These are phyloP conservation scores for Epizoanthus scotinus DNA, from an alignment of 92 coral and sea anemone genomes.

Conservation along the genomic window DNA sequence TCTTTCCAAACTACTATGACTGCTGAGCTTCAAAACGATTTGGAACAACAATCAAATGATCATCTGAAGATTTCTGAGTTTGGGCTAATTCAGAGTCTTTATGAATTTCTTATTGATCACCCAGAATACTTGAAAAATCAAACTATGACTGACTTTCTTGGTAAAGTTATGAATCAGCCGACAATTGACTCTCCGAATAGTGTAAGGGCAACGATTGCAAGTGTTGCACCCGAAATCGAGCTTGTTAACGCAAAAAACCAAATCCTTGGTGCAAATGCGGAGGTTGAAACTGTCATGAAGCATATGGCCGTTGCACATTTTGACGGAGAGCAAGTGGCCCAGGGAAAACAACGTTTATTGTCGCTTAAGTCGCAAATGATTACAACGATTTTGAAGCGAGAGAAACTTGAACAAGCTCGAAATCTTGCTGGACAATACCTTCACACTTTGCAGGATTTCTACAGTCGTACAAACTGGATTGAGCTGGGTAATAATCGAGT, in stretches of 20 bases:
- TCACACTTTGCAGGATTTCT: conserved; percentile 74
- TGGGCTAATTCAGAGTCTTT: not conserved
- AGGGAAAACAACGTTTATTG: conserved; percentile 48
- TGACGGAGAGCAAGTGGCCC: conserved; percentile 60
- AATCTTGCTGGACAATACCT: conserved; percentile 57
- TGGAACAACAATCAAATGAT: too few relatives aligned
- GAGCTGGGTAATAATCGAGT: conserved; percentile 54
- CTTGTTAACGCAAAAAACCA: conserved; percentile 59
- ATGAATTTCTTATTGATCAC: conserved; percentile 26
- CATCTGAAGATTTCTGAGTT: too few relatives aligned
- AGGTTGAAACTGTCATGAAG: conserved; percentile 43
- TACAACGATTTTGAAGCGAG: conserved; percentile 36
- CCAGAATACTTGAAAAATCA: conserved; percentile 46
- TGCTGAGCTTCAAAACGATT: too few relatives aligned
- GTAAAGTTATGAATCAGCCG: conserved; percentile 1
- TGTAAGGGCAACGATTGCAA: conserved; percentile 23
- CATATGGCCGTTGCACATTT: conserved; percentile 54
- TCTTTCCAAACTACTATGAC: too few relatives aligned
- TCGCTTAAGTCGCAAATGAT: conserved; percentile 48
- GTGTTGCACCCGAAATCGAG: conserved; percentile 49
- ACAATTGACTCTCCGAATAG: conserved; percentile 25
- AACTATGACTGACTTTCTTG: conserved; percentile 22
- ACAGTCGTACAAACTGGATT: conserved; percentile 78
- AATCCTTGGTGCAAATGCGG: conserved; percentile 59
- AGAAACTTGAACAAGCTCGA: conserved; percentile 51